These are phyloP conservation scores for Cancer borealis DNA, from an alignment of 2,888 invertebrate species.

Conservation along the genomic window DNA sequence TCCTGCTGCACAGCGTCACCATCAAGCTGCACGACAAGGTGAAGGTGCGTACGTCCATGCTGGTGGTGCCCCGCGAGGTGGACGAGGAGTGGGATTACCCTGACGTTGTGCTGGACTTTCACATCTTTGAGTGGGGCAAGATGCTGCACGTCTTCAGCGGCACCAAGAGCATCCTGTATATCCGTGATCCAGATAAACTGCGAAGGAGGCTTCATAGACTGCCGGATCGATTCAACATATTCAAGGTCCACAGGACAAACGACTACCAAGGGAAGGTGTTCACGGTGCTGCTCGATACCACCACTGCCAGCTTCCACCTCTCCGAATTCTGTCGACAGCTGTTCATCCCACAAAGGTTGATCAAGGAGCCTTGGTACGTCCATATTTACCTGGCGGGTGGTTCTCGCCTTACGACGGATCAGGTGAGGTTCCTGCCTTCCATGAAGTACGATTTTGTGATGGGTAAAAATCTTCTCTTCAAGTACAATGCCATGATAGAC, in stretches of 20 bases:
- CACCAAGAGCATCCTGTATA: not conserved
- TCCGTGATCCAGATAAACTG: not conserved
- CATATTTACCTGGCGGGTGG: not conserved
- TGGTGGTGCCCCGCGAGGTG: not conserved
- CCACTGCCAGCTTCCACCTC: not conserved
- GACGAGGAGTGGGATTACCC: not conserved
- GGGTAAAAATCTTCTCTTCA: not conserved
- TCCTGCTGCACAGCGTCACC: not conserved
- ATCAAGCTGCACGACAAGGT: not conserved
- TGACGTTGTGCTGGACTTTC: conserved; percentile 15
- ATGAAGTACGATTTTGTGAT: conserved; percentile 23
- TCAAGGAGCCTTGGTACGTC: not conserved
- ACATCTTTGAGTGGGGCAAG: not conserved
- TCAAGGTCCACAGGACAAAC: not conserved
- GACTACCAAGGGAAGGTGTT: not conserved
- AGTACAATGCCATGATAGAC: not conserved
- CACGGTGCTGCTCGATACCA: not conserved
- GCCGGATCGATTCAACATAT: not conserved
- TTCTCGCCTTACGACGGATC: not conserved
- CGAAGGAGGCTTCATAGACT: not conserved
- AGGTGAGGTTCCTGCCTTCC: not conserved
- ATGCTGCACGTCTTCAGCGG: not conserved
- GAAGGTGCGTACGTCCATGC: not conserved
- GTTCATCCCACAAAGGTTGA: not conserved
- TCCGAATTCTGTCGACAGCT: not conserved